Evolutionary conservation across 1,140 invertebrate genomes (phyloP), one percentile per base, ranked within the genome.

Genomic region (Aphis gossypii): DNA sequence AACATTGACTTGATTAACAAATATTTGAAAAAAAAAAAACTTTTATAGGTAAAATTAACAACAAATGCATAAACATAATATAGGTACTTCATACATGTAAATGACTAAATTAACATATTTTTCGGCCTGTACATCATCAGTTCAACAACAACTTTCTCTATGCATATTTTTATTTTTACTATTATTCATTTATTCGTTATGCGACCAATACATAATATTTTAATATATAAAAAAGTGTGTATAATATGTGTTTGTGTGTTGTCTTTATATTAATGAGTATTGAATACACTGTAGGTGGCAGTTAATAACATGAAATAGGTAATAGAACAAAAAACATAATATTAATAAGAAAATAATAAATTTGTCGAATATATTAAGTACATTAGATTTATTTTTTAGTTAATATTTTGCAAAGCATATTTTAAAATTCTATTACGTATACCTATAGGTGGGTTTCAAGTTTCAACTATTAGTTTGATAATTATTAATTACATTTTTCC

Each of bases 101-200:
- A 38, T 83, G 21, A 83, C 21, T 86, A 86, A 88, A 88, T 51
- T 51, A 88, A 51, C 46, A 51, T 88, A 51, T 87, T 46, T 38
- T 51, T 51, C 14, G 30, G 14, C n/a, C 14, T 76, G 60, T 20
- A n/a, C 18, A 76, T 54, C n/a, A 76, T 54, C n/a, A 88, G n/a
- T 51, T 35, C n/a, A 6, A 51, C n/a, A n/a, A 44, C 46, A n/a
- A 88, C 86, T 88, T 88, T 88, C 86, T 51, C 86, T 9, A 18
- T 51, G 46, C 18, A 51, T 30, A 60, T 48, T 87, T 51, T n/a
- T n/a, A 30, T 48, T 48, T 46, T 48, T 76, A 51, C 14, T 76
- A 18, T n/a, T 76, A n/a, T 76, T 51, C 18, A n/a, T 76, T 76
- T 41, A 41, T 84, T 48, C 30, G 86, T 87, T 87, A 30, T 2